Conservation (phyloP, 2,797 vertebrate species). For the Megaceryle alcyon region DNA sequence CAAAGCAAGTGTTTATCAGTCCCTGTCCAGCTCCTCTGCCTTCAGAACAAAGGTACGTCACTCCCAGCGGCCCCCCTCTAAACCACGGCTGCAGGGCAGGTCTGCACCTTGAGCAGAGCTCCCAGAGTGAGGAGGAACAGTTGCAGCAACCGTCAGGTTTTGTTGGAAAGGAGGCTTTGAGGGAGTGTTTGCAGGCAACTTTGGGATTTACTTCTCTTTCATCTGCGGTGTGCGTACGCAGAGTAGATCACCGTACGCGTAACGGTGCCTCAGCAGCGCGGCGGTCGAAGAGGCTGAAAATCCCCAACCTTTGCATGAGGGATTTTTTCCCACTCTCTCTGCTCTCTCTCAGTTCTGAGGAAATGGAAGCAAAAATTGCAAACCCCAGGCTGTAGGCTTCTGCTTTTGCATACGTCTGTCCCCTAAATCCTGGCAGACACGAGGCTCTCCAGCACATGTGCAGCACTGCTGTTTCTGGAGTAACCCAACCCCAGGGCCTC, state of each 20-base stretch:
- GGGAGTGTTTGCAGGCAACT: background rate
- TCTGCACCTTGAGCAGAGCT: background rate
- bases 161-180: background rate
- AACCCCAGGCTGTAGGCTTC: background rate
- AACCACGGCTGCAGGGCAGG: background rate
- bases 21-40: too few relatives aligned
- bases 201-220: background rate
- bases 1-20: too few relatives aligned
- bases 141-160: background rate
- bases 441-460: background rate
- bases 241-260: background rate
- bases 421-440: background rate
- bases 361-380: background rate
- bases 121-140: background rate
- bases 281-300: too few relatives aligned
- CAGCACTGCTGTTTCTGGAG: background rate
- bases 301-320: background rate
- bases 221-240: background rate
- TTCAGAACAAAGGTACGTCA: background rate
- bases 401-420: background rate
- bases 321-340: background rate
- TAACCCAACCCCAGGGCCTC: background rate
- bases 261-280: too few relatives aligned
- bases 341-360: background rate
- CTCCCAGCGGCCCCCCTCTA: background rate